Evolutionary conservation across 2,797 vertebrate species (phyloP), one percentile per base, ranked within the genome.

Genomic region (Clarias fuscus): DNA sequence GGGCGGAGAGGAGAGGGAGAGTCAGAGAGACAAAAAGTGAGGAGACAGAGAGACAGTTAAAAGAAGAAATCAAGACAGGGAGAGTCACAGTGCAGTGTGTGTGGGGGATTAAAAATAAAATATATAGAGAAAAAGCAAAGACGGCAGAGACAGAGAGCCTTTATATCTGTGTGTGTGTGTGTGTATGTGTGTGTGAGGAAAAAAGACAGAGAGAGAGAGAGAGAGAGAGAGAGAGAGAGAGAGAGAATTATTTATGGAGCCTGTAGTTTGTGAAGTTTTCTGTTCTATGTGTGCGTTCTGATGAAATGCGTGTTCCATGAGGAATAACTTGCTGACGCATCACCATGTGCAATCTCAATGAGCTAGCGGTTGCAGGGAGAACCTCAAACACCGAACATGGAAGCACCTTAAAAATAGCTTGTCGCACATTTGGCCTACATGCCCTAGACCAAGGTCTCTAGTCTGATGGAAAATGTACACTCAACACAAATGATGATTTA

Each of bases 401-500:
- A 5, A 65, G 43, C 59, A 81, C 58, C 67, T 84, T 80, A 75
- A 84, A 48, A 84, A 73, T 81, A 84, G 22, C 43, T 6, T 58
- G 43, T 83, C 24, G 15, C 68, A 78, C 58, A 64, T 84, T 84
- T 40, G 40, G 7, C 59, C 14, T n/a, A n/a, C 27, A 37, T 64
- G 65, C 40, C 40, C 58, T 67, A 43, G 76, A 75, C 20, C 68
- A 58, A 64, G 83, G 59, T 64, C 59, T 83, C 24, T 48, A 67
- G 27, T 37, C 76, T 75, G 84, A 87, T 75, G 22, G 48, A 82
- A 65, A 78, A 84, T 15, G 7, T 76, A 3, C 64, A 62, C 40
- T 80, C 61, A 87, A 87, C 65, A 78, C 53, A 83, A 62, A 65
- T 8, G 20, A 56, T n/a, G 85, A 76, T 86, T 75, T 82, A 76